A percentile compares a stretch with the other conserved stretches of the same genome.
These are phyloP conservation scores for Clunio marinus DNA, from an alignment of 2,888 invertebrate species.

Conservation along the genomic window DNA sequence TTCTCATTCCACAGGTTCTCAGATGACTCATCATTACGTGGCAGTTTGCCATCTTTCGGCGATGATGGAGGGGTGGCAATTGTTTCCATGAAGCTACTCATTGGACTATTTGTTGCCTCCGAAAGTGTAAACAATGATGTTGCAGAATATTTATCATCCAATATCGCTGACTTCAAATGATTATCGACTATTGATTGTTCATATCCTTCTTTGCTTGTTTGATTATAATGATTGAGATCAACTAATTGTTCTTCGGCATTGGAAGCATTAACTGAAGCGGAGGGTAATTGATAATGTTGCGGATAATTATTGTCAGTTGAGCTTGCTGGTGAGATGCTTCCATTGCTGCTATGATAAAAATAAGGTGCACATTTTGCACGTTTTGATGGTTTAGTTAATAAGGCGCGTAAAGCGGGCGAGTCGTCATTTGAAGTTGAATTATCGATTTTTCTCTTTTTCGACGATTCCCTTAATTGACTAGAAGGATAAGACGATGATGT, in stretches of 20 bases:
- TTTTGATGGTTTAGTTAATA: slow-evolving; percentile 53
- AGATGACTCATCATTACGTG: slow-evolving; percentile 20
- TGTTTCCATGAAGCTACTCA: slow-evolving; percentile 13
- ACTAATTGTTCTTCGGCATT: slow-evolving; percentile 8
- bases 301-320: background rate
- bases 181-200: slow-evolving; percentile 12
- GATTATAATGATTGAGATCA: background rate
- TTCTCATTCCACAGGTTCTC: slow-evolving; percentile 16
- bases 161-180: background rate
- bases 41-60: slow-evolving; percentile 43
- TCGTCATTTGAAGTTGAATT: slow-evolving; percentile 43
- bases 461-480: slow-evolving; percentile 26
- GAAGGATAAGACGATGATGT: background rate
- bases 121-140: background rate
- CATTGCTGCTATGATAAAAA: slow-evolving; percentile 44
- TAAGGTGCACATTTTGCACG: slow-evolving; percentile 50
- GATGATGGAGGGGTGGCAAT: slow-evolving; percentile 49
- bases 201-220: slow-evolving; percentile 41
- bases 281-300: background rate
- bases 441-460: slow-evolving; percentile 42
- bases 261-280: background rate
- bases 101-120: background rate
- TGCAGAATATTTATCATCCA: background rate
- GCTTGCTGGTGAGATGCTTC: slow-evolving; percentile 36
- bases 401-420: slow-evolving; percentile 58